These are phyloP conservation scores for Agapornis canus DNA, from an alignment of 2,797 vertebrate species.

Conservation along the genomic window DNA sequence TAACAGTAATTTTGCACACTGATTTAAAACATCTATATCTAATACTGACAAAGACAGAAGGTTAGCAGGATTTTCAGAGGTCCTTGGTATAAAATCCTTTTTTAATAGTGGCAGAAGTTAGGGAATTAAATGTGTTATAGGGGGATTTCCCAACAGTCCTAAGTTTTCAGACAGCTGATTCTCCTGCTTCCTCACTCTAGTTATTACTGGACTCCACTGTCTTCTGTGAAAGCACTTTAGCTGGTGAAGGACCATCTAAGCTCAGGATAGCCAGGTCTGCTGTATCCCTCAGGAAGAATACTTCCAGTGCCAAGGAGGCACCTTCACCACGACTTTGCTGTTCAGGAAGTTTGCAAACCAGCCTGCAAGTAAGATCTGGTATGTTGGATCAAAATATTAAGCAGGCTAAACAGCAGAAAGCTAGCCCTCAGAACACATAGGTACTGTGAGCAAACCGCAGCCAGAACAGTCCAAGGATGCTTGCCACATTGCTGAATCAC, in stretches of 20 bases:
- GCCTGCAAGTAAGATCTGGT: not conserved
- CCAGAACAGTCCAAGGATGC: not conserved
- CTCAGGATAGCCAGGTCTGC: not conserved
- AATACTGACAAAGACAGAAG: not conserved
- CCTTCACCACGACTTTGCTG: not conserved
- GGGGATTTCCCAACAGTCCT: not conserved
- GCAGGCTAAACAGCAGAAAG: not conserved
- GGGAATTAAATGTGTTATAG: not conserved
- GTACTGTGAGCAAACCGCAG: not conserved
- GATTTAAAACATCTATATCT: not conserved
- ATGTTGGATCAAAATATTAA: not conserved
- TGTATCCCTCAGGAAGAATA: not conserved
- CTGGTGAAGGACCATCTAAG: not conserved
- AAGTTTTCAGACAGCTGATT: not conserved
- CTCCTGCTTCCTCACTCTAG: not conserved
- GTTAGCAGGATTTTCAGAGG: not conserved
- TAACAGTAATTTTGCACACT: not conserved
- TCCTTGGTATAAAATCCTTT: not conserved
- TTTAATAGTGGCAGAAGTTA: not conserved
- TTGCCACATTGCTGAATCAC: not conserved
- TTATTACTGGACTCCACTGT: not conserved
- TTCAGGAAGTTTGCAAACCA: not conserved
- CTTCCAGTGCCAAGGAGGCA: not conserved
- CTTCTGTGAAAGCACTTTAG: not conserved
- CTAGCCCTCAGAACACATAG: not conserved